These are phyloP conservation scores for Cyanoderma ruficeps DNA, from an alignment of 2,113 vertebrate genomes.

Conservation along the genomic window DNA sequence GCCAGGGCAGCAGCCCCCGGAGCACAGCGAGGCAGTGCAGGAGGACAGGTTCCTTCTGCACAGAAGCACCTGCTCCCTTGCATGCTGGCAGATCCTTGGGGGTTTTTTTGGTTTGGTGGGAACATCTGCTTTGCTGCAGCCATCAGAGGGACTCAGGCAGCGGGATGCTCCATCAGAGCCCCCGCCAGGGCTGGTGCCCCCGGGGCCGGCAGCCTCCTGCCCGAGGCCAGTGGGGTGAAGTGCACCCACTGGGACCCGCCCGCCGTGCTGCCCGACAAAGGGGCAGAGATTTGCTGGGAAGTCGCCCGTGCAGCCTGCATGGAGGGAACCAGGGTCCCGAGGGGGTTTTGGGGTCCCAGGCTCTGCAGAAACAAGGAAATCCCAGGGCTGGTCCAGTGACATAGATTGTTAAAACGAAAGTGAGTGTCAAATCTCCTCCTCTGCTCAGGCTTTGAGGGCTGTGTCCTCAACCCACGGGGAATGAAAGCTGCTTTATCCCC, in stretches of 20 bases:
- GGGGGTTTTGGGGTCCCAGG: background rate
- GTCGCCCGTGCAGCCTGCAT: fast-evolving
- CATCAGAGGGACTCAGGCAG: fast-evolving
- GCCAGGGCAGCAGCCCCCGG: background rate
- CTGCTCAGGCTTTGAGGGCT: background rate
- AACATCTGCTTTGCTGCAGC: background rate
- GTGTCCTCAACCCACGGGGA: fast-evolving
- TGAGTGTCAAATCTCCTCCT: fast-evolving
- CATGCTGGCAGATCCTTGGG: conserved; percentile 76
- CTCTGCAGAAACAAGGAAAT: background rate
- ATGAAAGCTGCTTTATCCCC: background rate
- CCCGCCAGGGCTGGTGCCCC: fast-evolving
- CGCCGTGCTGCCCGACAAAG: fast-evolving
- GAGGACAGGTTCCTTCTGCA: conserved; percentile 51
- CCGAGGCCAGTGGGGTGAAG: fast-evolving
- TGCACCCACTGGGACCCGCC: fast-evolving
- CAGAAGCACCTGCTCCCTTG: conserved; percentile 77
- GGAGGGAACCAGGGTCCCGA: background rate
- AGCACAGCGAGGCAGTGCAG: background rate
- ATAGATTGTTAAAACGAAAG: background rate
- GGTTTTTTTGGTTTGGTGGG: background rate
- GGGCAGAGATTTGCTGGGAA: background rate
- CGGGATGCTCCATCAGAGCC: background rate
- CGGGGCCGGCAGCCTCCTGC: background rate
- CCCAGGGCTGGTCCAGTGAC: background rate